Evolutionary conservation across 2,888 invertebrate genomes (phyloP), one percentile per base, ranked within the genome.

Genomic region (Drosophila histrio): DNA sequence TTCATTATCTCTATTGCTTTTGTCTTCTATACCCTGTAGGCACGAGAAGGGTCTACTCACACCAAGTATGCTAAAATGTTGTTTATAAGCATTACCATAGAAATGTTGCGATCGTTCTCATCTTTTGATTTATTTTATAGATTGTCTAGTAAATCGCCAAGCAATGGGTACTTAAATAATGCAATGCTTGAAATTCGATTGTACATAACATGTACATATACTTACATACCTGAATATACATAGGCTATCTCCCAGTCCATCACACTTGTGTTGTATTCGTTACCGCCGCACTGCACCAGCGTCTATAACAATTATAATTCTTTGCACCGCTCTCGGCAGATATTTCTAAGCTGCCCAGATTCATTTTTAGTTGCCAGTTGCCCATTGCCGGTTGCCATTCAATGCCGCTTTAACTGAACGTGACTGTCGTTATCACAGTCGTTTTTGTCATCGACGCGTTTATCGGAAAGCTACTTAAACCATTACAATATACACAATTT

Each of bases 371-470:
- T 36, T 63, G 64, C 56, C 64, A 59, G 58, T 26, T 60, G 63
- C 50, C 71, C 56, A 58, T 63, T 54, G 75, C 65, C 75, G 60
- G 61, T 58, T 38, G 66, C 13, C 49, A 36, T 26, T 72, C 71
- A 66, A 58, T 57, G 62, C 19, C 66, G 80, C 66, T 61, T 11
- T 41, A 53, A 38, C 34, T 8, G 5, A 17, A 6, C 22, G 53
- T 62, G 47, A 32, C 8, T 28, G 32, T 62, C 47, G 22, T 9
- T n/a, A 24, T 34, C 17, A 11, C 30, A 9, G 19, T 19, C 46
- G 61, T 32, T 7, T 19, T 28, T 32, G 38, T 39, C 8, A 52
- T 61, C 38, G 24, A 13, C 26, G 15, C 11, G 24, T 9, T 15
- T 6, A 44, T 44, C 44, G 28, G 17, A 17, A 28, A 19, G 3